A percentile compares a stretch with the other conserved stretches of the same genome.
Conservation (phyloP, 1,140 invertebrate species). For the Ips typographus region DNA sequence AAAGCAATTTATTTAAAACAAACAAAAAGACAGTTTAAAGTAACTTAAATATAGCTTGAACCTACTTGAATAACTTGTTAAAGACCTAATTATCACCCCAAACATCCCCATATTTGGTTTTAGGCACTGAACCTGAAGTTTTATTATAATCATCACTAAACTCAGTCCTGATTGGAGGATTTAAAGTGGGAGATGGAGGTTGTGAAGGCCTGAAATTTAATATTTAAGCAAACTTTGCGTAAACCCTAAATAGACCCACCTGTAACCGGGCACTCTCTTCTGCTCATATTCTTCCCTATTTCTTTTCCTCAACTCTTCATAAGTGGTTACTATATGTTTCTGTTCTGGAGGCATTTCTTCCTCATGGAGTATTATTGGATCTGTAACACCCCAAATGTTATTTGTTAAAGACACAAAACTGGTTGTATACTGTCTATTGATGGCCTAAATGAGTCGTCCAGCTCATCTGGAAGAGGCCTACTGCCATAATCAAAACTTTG, state of each 20-base stretch:
- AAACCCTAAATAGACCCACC: slow-evolving; percentile 25
- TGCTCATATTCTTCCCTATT: slow-evolving; percentile 62
- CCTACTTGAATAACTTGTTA: too few species aligned
- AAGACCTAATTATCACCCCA: slow-evolving; percentile 22
- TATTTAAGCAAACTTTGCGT: background rate
- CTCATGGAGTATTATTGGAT: slow-evolving; percentile 46
- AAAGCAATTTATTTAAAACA: too few species aligned
- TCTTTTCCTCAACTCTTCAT: slow-evolving; percentile 61
- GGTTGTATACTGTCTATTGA: slow-evolving; percentile 53
- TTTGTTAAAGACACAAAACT: slow-evolving; percentile 1
- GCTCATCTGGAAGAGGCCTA: slow-evolving; percentile 51
- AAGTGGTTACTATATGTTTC: slow-evolving; percentile 52
- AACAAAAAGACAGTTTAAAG: too few species aligned
- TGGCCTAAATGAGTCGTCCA: slow-evolving; percentile 56
- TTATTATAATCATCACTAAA: slow-evolving; percentile 6
- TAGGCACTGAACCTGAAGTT: slow-evolving; percentile 3
- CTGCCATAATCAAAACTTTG: slow-evolving; percentile 54
- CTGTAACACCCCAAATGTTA: slow-evolving; percentile 28
- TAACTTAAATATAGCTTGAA: too few species aligned
- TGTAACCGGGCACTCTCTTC: slow-evolving; percentile 44
- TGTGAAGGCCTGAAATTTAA: background rate
- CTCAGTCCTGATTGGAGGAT: background rate
- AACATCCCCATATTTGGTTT: slow-evolving; percentile 43
- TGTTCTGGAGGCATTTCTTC: slow-evolving; percentile 50
- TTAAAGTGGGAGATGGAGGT: background rate